Conservation (phyloP, 1,140 invertebrate genomes). For the Lethrus apterus region DNA sequence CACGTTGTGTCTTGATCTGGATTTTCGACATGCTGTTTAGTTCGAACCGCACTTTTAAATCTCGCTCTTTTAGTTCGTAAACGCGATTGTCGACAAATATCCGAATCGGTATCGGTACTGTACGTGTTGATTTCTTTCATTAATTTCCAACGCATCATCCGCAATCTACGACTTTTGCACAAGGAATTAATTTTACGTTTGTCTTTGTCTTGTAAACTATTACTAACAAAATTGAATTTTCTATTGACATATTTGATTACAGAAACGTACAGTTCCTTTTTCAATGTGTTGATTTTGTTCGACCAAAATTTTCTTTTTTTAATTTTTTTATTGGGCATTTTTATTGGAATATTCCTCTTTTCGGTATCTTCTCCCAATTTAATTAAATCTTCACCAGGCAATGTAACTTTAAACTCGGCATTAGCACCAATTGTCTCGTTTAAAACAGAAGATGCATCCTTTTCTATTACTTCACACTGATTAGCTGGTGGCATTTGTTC, state of each 20-base stretch:
- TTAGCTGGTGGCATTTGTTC: too few relatives aligned
- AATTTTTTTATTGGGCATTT: too few relatives aligned
- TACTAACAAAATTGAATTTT: neutral
- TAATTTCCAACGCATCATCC: conserved; percentile 5
- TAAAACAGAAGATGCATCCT: too few relatives aligned
- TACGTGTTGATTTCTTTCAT: conserved; percentile 1
- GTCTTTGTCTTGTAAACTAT: neutral
- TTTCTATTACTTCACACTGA: too few relatives aligned
- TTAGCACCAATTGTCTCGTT: too few relatives aligned
- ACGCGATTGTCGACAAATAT: neutral
- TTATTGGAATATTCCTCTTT: too few relatives aligned
- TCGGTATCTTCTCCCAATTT: too few relatives aligned
- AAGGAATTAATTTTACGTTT: neutral
- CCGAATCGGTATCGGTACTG: conserved; percentile 7
- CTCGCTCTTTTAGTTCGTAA: neutral
- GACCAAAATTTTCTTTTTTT: too few relatives aligned
- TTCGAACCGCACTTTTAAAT: neutral
- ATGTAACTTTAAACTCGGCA: too few relatives aligned
- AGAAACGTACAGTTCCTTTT: neutral
- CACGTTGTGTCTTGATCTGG: too few relatives aligned
- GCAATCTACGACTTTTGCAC: neutral
- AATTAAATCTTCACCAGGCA: too few relatives aligned
- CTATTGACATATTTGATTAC: conserved; percentile 1
- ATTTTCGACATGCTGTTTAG: too few relatives aligned
- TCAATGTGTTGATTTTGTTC: neutral